Conservation (phyloP, 2,888 invertebrate species). For the Rhingia campestris region DNA sequence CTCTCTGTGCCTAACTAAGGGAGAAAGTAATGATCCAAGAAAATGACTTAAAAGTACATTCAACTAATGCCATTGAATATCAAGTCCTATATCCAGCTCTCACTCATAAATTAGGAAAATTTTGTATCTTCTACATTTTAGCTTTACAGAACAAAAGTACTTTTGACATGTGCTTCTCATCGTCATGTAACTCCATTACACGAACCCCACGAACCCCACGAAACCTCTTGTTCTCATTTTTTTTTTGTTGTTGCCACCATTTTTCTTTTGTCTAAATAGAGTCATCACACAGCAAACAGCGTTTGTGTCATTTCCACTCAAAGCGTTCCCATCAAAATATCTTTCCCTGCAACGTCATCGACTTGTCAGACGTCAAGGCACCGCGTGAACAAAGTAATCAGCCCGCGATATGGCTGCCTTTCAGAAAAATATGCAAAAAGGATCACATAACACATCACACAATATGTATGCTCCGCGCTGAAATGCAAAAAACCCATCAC, state of each 20-base stretch:
- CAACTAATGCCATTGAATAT: no score
- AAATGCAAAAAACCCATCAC: conserved; percentile 48
- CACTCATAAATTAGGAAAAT: no score
- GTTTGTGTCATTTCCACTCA: conserved; percentile 59
- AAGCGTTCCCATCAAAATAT: conserved; percentile 41
- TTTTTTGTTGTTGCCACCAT: not conserved
- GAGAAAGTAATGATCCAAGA: no score
- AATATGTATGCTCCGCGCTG: conserved; percentile 4
- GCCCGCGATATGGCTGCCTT: conserved; percentile 11
- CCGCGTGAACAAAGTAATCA: conserved; percentile 64
- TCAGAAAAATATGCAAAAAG: conserved; percentile 41
- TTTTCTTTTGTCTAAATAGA: conserved; percentile 34
- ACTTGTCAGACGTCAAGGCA: conserved; percentile 58
- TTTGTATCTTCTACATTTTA: no score
- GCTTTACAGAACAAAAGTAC: no score
- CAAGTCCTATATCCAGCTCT: no score
- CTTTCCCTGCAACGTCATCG: conserved; percentile 43
- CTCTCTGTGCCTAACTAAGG: no score
- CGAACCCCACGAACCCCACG: not conserved
- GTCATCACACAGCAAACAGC: conserved; percentile 40
- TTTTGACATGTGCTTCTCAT: not conserved
- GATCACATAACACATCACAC: conserved; percentile 16
- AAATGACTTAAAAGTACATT: no score
- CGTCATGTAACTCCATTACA: not conserved
- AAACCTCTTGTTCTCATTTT: not conserved